phyloP scores from a whole-genome alignment of 1,140 invertebrate genomes.

The Zaprionus capensis region DNA sequence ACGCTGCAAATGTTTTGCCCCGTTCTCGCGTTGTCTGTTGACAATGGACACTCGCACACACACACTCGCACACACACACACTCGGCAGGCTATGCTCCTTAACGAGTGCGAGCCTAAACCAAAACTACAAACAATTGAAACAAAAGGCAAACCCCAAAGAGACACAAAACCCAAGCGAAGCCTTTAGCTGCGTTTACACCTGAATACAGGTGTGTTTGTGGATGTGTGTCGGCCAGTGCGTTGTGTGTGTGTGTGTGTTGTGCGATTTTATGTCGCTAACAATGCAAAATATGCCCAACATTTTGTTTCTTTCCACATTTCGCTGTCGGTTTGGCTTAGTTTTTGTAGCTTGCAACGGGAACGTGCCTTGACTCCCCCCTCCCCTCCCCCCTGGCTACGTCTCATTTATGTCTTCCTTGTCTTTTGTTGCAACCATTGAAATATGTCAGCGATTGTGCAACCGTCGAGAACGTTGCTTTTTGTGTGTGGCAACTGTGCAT shows the following conservation, averaged over 20 bases:
- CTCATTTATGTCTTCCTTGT: constrained; percentile 57
- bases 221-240: constrained; percentile 31
- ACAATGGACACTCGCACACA: constrained; percentile 53
- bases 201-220: constrained; percentile 16
- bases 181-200: constrained; percentile 4
- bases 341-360: constrained; percentile 45
- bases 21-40: constrained; percentile 47
- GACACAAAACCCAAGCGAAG: constrained; percentile 56
- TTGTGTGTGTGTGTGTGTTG: constrained; percentile 36
- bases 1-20: constrained; percentile 59
- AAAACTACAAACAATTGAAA: constrained; percentile 82
- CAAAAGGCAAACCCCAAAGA: constrained; percentile 58
- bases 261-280: constrained; percentile 62
- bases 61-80: constrained; percentile 3
- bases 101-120: constrained; percentile 77
- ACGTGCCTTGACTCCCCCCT: constrained; percentile 1
- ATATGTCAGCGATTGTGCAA: constrained; percentile 82
- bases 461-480: constrained; percentile 25
- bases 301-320: constrained; percentile 56
- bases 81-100: constrained; percentile 42
- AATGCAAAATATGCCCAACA: constrained; percentile 81
- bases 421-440: constrained; percentile 79
- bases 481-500: constrained; percentile 48
- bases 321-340: constrained; percentile 62
- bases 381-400: constrained; percentile 20